Evolutionary conservation across 2,113 vertebrate species (phyloP).

Genomic region (Microcebus jonahi): DNA sequence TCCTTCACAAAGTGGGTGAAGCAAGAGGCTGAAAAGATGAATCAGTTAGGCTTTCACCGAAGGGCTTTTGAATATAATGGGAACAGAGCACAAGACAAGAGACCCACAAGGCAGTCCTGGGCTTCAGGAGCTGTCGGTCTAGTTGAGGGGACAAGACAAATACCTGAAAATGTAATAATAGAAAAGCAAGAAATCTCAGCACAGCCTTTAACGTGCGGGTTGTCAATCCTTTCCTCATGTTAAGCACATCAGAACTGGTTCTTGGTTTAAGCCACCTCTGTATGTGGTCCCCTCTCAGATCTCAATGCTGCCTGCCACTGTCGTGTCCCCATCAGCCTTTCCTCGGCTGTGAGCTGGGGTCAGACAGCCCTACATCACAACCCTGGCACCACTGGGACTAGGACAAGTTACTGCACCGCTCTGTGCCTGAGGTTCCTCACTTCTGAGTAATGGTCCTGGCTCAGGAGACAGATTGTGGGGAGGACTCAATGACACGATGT

Average conservation of each 20-base stretch:
- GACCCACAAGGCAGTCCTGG: fast-evolving
- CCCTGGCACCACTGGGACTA: neutral
- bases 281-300: neutral
- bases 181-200: neutral
- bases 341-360: neutral
- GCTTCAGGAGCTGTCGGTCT: neutral
- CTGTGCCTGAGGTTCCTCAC: neutral
- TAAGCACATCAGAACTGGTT: neutral
- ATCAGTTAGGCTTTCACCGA: neutral
- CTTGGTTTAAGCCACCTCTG: neutral
- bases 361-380: neutral
- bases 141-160: neutral
- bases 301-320: fast-evolving
- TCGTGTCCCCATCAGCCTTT: too few species aligned
- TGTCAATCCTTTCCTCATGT: neutral
- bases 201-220: too few species aligned
- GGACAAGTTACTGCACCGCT: neutral
- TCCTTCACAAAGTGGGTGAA: neutral
- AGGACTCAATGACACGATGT: neutral
- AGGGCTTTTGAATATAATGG: neutral
- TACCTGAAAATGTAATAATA: neutral
- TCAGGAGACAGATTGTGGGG: neutral
- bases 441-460: neutral
- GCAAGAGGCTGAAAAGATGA: neutral
- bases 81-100: neutral